phyloP scores from a whole-genome alignment of 2,113 vertebrate genomes.

The Sylvia atricapilla region DNA sequence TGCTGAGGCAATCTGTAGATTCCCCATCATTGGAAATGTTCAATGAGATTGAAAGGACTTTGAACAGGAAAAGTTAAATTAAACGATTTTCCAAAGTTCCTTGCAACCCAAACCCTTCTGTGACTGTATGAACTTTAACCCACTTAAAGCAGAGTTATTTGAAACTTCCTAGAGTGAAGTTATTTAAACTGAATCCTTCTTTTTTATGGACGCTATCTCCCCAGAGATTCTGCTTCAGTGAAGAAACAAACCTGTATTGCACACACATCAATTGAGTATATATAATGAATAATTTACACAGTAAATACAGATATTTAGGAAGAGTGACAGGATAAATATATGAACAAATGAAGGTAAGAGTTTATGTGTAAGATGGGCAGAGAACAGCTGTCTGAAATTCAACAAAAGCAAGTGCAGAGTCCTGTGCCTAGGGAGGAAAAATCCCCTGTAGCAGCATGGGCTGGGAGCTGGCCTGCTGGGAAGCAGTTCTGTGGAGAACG shows the following conservation, averaged over 20 bases:
- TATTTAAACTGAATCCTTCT: background rate
- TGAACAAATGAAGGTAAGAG: background rate
- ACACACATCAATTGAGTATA: background rate
- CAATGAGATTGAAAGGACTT: background rate
- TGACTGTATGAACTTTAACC: background rate
- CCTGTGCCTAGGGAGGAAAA: background rate
- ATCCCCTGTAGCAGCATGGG: background rate
- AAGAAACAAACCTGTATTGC: background rate
- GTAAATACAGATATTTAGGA: background rate
- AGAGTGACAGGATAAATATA: background rate
- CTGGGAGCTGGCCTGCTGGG: background rate
- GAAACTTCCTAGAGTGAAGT: background rate
- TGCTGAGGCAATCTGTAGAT: accelerated
- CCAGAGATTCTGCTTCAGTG: background rate
- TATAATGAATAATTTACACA: background rate
- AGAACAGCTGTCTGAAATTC: background rate
- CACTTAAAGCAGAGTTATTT: background rate
- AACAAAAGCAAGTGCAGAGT: background rate
- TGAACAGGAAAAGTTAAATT: background rate
- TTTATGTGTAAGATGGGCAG: background rate
- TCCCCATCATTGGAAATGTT: background rate
- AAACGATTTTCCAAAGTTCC: background rate
- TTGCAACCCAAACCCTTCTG: background rate
- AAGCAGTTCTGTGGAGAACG: background rate
- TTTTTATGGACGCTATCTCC: background rate